Conservation (phyloP, 2,888 invertebrate genomes). For the Lordiphosa andalusiaca region DNA sequence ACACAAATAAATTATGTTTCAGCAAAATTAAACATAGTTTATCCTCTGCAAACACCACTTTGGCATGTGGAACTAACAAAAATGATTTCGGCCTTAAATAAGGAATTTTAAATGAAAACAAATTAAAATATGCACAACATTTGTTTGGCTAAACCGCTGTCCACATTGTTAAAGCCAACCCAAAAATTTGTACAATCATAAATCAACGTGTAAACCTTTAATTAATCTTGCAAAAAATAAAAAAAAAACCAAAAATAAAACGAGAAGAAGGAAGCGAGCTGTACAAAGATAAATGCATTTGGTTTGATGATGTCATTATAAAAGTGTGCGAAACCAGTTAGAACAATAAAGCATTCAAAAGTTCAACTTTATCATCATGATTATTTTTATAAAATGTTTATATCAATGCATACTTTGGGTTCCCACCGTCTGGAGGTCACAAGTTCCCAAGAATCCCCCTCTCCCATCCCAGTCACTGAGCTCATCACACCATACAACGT, state of each 20-base stretch:
- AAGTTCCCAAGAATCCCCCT: slow-evolving; percentile 26
- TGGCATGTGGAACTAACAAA: no score
- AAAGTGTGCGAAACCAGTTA: slow-evolving; percentile 40
- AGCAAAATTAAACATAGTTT: no score
- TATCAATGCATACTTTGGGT: slow-evolving; percentile 43
- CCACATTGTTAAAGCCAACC: no score
- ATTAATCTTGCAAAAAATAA: slow-evolving; percentile 45
- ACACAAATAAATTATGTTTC: no score
- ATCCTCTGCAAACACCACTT: no score
- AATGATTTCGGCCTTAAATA: no score
- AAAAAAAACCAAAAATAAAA: slow-evolving; percentile 20
- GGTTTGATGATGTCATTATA: slow-evolving; percentile 41
- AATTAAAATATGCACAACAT: no score
- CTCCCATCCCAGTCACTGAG: background rate
- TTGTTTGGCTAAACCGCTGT: no score
- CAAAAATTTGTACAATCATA: slow-evolving; percentile 35
- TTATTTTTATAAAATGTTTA: slow-evolving; percentile 35
- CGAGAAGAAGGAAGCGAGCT: slow-evolving; percentile 23
- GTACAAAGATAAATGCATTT: slow-evolving; percentile 48
- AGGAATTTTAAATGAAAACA: no score
- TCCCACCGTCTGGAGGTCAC: slow-evolving; percentile 58
- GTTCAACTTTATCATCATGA: slow-evolving; percentile 36
- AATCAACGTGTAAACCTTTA: slow-evolving; percentile 55
- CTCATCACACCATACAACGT: slow-evolving; percentile 35
- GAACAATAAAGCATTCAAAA: slow-evolving; percentile 15